Conservation (phyloP, 2,113 vertebrate species). For the Delphinus delphis region DNA sequence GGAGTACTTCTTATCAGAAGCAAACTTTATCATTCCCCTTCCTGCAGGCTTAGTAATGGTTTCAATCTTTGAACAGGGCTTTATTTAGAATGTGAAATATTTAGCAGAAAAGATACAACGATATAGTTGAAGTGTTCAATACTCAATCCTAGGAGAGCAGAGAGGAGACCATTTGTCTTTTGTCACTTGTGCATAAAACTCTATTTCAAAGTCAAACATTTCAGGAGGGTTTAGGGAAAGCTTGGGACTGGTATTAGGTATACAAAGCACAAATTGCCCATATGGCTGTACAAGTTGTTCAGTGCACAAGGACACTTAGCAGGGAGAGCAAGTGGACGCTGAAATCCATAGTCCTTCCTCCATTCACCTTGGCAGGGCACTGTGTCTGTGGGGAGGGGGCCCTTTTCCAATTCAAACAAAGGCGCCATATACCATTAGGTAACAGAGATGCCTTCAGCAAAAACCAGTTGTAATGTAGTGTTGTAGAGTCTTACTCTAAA, state of each 20-base stretch:
- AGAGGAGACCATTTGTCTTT: background rate
- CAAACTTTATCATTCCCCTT: background rate
- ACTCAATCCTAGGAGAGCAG: background rate
- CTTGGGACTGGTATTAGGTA: background rate
- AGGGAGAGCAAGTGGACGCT: background rate
- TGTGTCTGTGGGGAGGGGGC: background rate
- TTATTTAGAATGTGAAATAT: constrained; percentile 19
- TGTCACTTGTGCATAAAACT: constrained; percentile 1
- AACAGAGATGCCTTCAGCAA: background rate
- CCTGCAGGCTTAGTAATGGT: background rate
- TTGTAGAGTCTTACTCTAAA: constrained; percentile 35
- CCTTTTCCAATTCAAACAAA: constrained; percentile 19
- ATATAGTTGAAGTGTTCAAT: background rate
- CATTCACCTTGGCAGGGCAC: background rate
- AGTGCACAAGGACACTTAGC: background rate
- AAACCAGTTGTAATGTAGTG: background rate
- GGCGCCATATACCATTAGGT: background rate
- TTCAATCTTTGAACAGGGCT: background rate
- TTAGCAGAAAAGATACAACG: constrained; percentile 15
- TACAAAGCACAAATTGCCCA: background rate
- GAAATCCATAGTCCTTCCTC: background rate
- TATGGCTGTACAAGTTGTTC: background rate
- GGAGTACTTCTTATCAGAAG: background rate
- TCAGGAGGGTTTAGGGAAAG: background rate
- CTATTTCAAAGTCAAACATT: constrained; percentile 22